These are phyloP conservation scores for Drosophila sp. DNA, from an alignment of 1,140 invertebrate genomes.

Conservation along the genomic window DNA sequence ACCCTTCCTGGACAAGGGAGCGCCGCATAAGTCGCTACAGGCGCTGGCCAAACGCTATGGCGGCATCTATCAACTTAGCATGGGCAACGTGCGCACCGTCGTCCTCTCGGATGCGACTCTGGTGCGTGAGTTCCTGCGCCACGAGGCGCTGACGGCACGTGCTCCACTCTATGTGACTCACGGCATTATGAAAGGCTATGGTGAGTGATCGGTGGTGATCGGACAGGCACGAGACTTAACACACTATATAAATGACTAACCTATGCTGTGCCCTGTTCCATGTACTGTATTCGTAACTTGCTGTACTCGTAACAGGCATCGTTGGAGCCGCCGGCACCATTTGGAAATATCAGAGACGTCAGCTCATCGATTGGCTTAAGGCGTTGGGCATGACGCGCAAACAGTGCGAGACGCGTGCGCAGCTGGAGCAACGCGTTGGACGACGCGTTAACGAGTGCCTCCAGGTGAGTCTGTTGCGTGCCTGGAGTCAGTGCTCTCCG, in stretches of 20 bases:
- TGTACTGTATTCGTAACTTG: too few species aligned
- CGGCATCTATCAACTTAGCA: constrained; percentile 88
- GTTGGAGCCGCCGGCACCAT: constrained; percentile 92
- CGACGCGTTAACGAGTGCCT: constrained; percentile 87
- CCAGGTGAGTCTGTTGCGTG: constrained; percentile 85
- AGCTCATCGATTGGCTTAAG: constrained; percentile 89
- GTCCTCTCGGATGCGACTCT: constrained; percentile 90
- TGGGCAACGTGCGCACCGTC: constrained; percentile 90
- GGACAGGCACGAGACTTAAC: constrained; percentile 24
- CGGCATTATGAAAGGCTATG: constrained; percentile 93
- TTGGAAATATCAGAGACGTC: constrained; percentile 93
- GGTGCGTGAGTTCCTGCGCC: constrained; percentile 89
- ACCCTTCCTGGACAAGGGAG: constrained; percentile 88
- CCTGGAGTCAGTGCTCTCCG: background rate
- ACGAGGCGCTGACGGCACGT: constrained; percentile 89
- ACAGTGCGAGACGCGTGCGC: constrained; percentile 86
- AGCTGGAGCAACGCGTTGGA: constrained; percentile 89
- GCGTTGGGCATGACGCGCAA: constrained; percentile 91
- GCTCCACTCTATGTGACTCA: constrained; percentile 93
- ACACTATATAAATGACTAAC: too few species aligned
- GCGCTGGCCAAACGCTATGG: constrained; percentile 89
- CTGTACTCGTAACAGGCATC: constrained; percentile 87
- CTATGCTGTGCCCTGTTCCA: too few species aligned
- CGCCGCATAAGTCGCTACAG: constrained; percentile 90
- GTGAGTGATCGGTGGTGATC: constrained; percentile 85